Evolutionary conservation across 2,888 invertebrate species (phyloP), one percentile per base, ranked within the genome.

Genomic region (Lepetodrilus schrolli): DNA sequence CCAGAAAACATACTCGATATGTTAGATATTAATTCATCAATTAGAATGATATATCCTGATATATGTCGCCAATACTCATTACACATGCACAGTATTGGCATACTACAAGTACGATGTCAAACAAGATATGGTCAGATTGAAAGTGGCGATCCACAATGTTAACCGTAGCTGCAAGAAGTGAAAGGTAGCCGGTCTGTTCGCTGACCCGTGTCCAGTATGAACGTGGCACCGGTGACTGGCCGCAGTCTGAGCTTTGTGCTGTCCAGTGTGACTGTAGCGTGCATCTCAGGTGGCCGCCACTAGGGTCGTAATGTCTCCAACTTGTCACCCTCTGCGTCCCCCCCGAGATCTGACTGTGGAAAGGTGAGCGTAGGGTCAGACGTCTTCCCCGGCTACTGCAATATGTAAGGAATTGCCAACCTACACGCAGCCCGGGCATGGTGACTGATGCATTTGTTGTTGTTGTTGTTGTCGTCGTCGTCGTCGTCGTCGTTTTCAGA

Each of bases 341-440:
- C 30, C 34, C 51, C 23, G 58, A 13, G 30, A n/a, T n/a, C n/a
- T n/a, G n/a, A n/a, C n/a, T n/a, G n/a, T n/a, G n/a, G n/a, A 58
- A 34, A 58, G 58, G 58, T 58, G 58, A 58, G 34, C 58, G n/a
- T 23, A 17, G n/a, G 58, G 58, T 58, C 58, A 58, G 58, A n/a
- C 13, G 5, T 17, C 1, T 43, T 43, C 17, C 43, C 17, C n/a
- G 17, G 17, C 43, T 43, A 43, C 43, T 43, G 43, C 43, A 43
- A 8, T 17, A 17, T 17, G n/a, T 17, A 4, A 17, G 43, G 43
- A 43, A 43, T 13, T 43, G 43, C 17, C 43, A 43, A 1, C 43
- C 17, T 43, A n/a, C n/a, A n/a, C n/a, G n/a, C n/a, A n/a, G n/a
- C n/a, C n/a, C n/a, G n/a, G n/a, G n/a, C n/a, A n/a, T n/a, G 38